phyloP scores from a whole-genome alignment of 2,113 vertebrate genomes.

The Mixornis gularis region DNA sequence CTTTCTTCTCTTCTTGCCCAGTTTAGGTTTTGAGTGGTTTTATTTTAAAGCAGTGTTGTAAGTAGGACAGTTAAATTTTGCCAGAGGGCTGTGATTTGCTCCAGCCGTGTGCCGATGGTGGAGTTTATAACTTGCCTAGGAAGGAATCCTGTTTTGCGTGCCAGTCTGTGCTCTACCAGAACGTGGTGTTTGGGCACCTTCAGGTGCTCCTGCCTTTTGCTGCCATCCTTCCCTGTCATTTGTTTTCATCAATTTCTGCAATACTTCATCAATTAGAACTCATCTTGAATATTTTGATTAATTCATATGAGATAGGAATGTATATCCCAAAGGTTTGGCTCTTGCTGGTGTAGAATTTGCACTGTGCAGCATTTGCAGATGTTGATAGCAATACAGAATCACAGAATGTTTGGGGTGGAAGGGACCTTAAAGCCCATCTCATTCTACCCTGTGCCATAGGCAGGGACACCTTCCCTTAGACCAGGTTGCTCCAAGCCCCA shows the following conservation, averaged over 20 bases:
- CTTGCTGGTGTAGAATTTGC: not conserved
- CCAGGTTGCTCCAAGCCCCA: not conserved
- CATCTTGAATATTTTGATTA: not conserved
- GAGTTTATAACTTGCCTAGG: not conserved
- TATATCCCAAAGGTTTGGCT: not conserved
- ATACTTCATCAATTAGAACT: not conserved
- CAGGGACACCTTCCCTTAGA: not conserved
- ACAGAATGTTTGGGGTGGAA: not conserved
- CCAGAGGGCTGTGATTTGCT: not conserved
- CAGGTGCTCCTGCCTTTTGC: not conserved
- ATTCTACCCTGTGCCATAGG: not conserved
- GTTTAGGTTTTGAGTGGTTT: not conserved
- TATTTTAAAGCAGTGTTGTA: not conserved
- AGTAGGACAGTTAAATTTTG: not conserved
- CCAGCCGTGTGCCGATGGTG: rapidly evolving
- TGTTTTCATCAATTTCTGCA: not conserved
- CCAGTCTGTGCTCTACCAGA: not conserved
- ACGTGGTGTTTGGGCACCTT: rapidly evolving
- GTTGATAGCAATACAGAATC: not conserved
- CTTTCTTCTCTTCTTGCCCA: not conserved
- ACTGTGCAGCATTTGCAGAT: not conserved
- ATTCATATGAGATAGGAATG: rapidly evolving
- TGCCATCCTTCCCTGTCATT: not conserved
- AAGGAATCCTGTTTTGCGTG: not conserved
- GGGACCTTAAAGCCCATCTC: rapidly evolving